Percentiles rank a stretch among this genome's conserved stretches.
Evolutionary conservation across 2,797 vertebrate genomes (phyloP).

Genomic region (Apogon talboti): DNA sequence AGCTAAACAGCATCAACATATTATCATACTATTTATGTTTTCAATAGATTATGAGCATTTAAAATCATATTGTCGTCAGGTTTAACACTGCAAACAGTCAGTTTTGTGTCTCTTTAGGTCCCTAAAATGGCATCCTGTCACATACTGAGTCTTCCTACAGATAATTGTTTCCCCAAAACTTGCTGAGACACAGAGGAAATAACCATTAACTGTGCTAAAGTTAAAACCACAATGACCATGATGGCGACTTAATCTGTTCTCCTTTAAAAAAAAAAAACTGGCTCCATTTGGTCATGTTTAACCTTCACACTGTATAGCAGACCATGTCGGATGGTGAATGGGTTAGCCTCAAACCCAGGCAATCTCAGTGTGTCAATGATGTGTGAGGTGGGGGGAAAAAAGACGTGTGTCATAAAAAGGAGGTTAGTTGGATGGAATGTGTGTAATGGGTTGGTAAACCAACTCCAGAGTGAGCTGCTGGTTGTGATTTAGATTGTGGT

Average conservation of each 20-base stretch:
- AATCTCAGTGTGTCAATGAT: slow-evolving; percentile 29
- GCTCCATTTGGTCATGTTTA: slow-evolving; percentile 48
- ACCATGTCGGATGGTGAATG: slow-evolving; percentile 34
- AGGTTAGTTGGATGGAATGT: slow-evolving; percentile 68
- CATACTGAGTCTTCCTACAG: slow-evolving; percentile 1
- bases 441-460: slow-evolving; percentile 64
- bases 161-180: slow-evolving; percentile 20
- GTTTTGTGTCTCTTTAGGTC: slow-evolving; percentile 33
- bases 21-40: slow-evolving; percentile 12
- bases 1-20: slow-evolving; percentile 34
- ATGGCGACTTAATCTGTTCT: slow-evolving; percentile 39
- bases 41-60: slow-evolving; percentile 17
- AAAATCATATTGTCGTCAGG: slow-evolving; percentile 28
- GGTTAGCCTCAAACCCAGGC: slow-evolving; percentile 65
- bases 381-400: neutral
- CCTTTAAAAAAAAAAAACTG: slow-evolving; percentile 25
- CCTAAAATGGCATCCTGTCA: slow-evolving; percentile 19
- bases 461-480: slow-evolving; percentile 57
- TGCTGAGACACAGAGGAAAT: slow-evolving; percentile 38
- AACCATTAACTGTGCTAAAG: slow-evolving; percentile 24
- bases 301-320: slow-evolving; percentile 47
- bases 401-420: slow-evolving; percentile 49
- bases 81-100: neutral
- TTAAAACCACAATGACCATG: slow-evolving; percentile 48
- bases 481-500: slow-evolving; percentile 62